Base-by-base conservation (phyloP, 2,797 vertebrate genomes). In the Streptopelia turtur region DNA sequence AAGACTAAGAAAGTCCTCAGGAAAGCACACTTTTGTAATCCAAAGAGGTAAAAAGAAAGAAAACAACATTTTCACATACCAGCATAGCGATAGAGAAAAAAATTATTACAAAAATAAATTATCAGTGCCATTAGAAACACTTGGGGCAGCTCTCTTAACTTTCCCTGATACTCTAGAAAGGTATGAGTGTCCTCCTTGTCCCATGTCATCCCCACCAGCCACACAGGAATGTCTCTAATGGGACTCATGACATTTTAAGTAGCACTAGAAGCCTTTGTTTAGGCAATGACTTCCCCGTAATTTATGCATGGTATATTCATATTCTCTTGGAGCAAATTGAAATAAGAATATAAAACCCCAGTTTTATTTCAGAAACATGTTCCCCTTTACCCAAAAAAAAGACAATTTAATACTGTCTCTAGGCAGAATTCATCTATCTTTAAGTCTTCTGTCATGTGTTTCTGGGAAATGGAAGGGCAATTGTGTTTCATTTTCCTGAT, bases 391-490 rank as follows among this genome's bases (percentile, higher is more conserved):
- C 7, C 18, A 47, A 50, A 74, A 25, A 25, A 25, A n/a, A 13
- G 10, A 23, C 1, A 77, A 43, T 65, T 72, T 50, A 64, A 91
- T 68, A 83, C 31, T 11, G 1, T 59, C 39, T 45, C 27, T 33
- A 33, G 35, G 25, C 45, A 89, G 39, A 93, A 83, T 57, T 45
- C 12, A 65, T 81, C 53, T 47, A 64, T 80, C 37, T 72, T 85
- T 55, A 75, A 89, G 28, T 18, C 6, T 45, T 72, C 61, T 60
- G 9, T 24, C 41, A n/a, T 0, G 0, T 23, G 20, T 37, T 91
- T 94, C 82, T 72, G 43, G 79, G 41, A 95, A 87, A 18, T 50
- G 22, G 5, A 61, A 31, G 22, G 49, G 89, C 25, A 89, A 70
- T 5, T 45, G 56, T 5, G 7, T 83, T 94, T 87, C 16, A 1